Conservation (phyloP, 2,888 invertebrate genomes). For the Ormyrus thymus region DNA sequence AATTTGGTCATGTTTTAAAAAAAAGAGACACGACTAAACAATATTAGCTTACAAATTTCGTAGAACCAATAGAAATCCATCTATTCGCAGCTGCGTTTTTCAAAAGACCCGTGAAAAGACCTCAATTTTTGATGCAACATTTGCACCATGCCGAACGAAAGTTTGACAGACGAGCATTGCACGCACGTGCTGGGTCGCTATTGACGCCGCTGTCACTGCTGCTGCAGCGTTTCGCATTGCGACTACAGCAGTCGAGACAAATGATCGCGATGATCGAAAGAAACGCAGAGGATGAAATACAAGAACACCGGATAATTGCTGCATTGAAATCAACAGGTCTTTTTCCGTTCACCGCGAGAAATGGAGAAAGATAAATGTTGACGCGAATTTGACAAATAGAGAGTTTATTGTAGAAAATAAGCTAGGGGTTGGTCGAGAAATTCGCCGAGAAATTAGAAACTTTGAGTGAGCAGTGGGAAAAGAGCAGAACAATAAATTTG, state of each 20-base stretch:
- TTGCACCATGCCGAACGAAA: slow-evolving; percentile 12
- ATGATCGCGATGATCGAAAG: neutral
- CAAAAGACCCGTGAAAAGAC: slow-evolving; percentile 15
- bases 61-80: too few species aligned
- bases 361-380: neutral
- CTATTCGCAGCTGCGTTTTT: slow-evolving; percentile 6
- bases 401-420: too few species aligned
- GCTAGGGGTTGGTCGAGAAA: too few species aligned
- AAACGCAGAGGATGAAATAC: too few species aligned
- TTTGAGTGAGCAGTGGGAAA: too few species aligned
- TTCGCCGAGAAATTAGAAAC: too few species aligned
- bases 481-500: too few species aligned
- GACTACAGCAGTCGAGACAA: slow-evolving; percentile 1
- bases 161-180: slow-evolving; percentile 3
- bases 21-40: too few species aligned
- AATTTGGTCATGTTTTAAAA: too few species aligned
- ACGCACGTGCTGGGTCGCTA: neutral
- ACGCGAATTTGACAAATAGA: neutral
- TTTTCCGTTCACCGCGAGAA: too few species aligned
- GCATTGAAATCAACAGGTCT: neutral
- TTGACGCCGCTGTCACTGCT: neutral
- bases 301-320: too few species aligned
- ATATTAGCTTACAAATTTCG: too few species aligned
- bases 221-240: neutral
- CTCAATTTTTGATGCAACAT: slow-evolving; percentile 28